A percentile compares a stretch with the other conserved stretches of the same genome.
These are phyloP conservation scores for Apodemus agrarius DNA, from an alignment of 2,797 vertebrate species.

Conservation along the genomic window DNA sequence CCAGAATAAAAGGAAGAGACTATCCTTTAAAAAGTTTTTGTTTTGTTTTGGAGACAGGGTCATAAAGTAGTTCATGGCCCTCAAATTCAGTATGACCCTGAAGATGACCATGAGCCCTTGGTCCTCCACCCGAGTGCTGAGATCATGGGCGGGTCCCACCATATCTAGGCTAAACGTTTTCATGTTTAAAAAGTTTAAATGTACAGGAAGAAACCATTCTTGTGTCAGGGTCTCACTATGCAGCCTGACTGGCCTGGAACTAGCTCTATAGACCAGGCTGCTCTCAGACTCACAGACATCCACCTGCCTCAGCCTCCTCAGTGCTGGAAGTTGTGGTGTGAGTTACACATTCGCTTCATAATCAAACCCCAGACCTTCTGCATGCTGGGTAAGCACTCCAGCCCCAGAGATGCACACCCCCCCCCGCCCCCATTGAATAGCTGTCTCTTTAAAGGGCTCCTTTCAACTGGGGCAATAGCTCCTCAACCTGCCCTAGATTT, in stretches of 20 bases:
- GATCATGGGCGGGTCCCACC: no score
- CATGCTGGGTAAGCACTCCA: background rate
- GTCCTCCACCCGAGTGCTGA: background rate
- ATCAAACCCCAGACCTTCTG: background rate
- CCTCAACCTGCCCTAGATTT: background rate
- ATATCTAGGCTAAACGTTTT: background rate
- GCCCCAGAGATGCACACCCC: background rate
- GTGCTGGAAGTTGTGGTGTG: background rate
- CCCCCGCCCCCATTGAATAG: no score
- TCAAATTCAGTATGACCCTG: background rate
- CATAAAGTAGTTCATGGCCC: background rate
- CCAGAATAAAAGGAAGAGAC: slow-evolving; percentile 41
- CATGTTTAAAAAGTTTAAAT: background rate
- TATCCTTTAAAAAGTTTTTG: background rate
- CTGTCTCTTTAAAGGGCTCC: background rate
- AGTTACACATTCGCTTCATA: background rate
- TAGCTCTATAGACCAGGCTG: background rate
- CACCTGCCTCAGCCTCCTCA: background rate
- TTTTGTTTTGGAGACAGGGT: background rate
- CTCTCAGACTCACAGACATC: background rate
- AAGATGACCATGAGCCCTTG: background rate
- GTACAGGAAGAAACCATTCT: background rate
- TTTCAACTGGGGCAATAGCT: background rate
- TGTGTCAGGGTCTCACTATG: background rate
- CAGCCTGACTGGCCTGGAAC: background rate